These are phyloP conservation scores for Aramus guarauna DNA, from an alignment of 2,113 vertebrate genomes.

Conservation along the genomic window DNA sequence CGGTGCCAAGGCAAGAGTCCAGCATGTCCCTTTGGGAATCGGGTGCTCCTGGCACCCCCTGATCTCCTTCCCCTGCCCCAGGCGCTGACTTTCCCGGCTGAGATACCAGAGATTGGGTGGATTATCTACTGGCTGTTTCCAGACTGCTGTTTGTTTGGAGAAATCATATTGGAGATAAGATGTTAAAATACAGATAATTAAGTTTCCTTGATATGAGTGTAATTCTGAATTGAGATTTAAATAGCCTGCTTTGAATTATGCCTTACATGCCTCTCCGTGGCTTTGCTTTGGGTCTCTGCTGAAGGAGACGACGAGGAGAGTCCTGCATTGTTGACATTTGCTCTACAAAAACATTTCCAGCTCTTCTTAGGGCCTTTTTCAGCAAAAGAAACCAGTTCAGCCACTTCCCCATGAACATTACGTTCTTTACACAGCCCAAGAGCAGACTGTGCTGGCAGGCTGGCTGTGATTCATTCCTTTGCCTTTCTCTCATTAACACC, in stretches of 20 bases:
- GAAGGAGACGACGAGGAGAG: not conserved
- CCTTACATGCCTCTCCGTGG: not conserved
- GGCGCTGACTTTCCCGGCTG: not conserved
- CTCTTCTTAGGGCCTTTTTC: constrained; percentile 47
- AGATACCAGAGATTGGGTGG: not conserved
- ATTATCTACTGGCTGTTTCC: constrained; percentile 34
- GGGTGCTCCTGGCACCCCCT: not conserved
- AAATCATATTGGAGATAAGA: constrained; percentile 56
- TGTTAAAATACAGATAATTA: constrained; percentile 50
- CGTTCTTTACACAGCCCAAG: not conserved
- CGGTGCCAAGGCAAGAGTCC: not conserved
- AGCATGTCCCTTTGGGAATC: not conserved
- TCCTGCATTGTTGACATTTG: constrained; percentile 54
- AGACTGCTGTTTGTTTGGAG: constrained; percentile 56
- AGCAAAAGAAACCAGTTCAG: constrained; percentile 50
- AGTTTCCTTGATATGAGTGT: constrained; percentile 18
- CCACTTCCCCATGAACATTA: constrained; percentile 31
- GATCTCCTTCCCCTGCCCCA: not conserved
- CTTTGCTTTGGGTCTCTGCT: constrained; percentile 22
- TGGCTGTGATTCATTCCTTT: not conserved
- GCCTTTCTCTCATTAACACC: constrained; percentile 42
- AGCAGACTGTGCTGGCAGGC: not conserved
- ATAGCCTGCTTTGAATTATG: constrained; percentile 27
- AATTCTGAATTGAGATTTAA: constrained; percentile 49
- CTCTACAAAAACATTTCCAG: constrained; percentile 53